Evolutionary conservation across 2,113 vertebrate species (phyloP), one percentile per base, ranked within the genome.

Genomic region (Riparia riparia): DNA sequence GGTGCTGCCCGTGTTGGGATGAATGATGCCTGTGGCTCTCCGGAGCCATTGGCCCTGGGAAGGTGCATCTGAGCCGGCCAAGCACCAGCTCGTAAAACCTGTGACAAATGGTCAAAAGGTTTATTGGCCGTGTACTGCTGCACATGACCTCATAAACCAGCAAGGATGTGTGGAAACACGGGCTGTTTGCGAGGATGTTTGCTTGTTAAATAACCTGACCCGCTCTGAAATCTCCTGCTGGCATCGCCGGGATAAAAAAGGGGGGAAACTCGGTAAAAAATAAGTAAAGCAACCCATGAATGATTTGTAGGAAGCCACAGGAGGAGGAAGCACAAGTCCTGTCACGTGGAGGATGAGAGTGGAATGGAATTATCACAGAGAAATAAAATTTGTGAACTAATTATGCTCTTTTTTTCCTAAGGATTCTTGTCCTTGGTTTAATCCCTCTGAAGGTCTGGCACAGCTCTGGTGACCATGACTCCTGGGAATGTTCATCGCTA

Each of bases 201-300:
- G 72, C 81, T 53, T 39, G 45, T 47, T 82, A 69, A 95, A 85
- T 76, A 94, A 74, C 66, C 61, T 68, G 65, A 68, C 47, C 65
- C 31, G 39, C 64, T 84, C 65, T 77, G 84, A 50, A 77, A 86
- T 58, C 39, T 81, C 72, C 29, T 54, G n/a, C 41, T 64, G 78
- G 26, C 54, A 54, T 45, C 1, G 1, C 26, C 0, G 0, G 51
- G 41, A 3, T 63, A 12, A 64, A 17, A 50, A 39, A n/a, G 14
- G 37, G 28, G 28, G 80, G 57, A 6, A 54, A 14, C 2, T 11
- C 49, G 9, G 32, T 47, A 14, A 66, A 66, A 66, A 58, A 34
- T 9, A 29, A 58, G 29, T 32, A 7, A 69, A 86, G 26, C 16
- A 51, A 14, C 8, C 42, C 4, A 1, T 17, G 3, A 54, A 64